Evolutionary conservation across 2,797 vertebrate species (phyloP).

Genomic region (Peromyscus nudipes): DNA sequence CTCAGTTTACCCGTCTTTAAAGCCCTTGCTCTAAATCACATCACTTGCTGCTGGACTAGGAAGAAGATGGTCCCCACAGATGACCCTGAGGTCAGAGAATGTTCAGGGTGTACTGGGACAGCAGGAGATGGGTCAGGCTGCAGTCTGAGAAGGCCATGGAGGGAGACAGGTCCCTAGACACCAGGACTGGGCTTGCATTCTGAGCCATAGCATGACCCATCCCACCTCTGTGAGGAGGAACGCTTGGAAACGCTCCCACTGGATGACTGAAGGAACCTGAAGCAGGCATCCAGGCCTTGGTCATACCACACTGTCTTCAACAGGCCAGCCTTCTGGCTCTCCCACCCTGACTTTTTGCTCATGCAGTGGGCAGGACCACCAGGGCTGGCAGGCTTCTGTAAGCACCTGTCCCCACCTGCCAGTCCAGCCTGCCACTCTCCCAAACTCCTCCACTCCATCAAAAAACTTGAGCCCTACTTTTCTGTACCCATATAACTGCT

Average conservation of each 20-base stretch:
- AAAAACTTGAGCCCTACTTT: background rate
- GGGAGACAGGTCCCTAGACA: background rate
- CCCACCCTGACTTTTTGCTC: background rate
- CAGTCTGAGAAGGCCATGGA: background rate
- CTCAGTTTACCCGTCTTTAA: background rate
- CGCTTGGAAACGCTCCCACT: background rate
- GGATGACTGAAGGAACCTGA: background rate
- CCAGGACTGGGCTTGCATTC: background rate
- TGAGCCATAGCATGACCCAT: background rate
- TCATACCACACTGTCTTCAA: background rate
- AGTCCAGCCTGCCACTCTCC: no score
- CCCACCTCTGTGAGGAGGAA: background rate
- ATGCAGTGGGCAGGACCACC: background rate
- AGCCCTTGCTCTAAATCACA: conserved; percentile 53
- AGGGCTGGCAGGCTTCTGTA: background rate
- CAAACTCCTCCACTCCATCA: background rate
- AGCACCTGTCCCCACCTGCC: background rate
- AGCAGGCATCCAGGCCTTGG: background rate
- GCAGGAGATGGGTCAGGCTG: background rate
- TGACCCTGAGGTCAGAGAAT: conserved; percentile 36
- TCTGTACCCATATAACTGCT: conserved; percentile 24
- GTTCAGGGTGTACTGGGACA: background rate
- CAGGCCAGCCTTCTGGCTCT: background rate
- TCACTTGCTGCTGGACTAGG: background rate
- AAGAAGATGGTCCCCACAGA: background rate